A percentile compares a stretch with the other conserved stretches of the same genome.
Evolutionary conservation across 2,888 invertebrate species (phyloP).

Genomic region (Zaprionus obscuricornis): DNA sequence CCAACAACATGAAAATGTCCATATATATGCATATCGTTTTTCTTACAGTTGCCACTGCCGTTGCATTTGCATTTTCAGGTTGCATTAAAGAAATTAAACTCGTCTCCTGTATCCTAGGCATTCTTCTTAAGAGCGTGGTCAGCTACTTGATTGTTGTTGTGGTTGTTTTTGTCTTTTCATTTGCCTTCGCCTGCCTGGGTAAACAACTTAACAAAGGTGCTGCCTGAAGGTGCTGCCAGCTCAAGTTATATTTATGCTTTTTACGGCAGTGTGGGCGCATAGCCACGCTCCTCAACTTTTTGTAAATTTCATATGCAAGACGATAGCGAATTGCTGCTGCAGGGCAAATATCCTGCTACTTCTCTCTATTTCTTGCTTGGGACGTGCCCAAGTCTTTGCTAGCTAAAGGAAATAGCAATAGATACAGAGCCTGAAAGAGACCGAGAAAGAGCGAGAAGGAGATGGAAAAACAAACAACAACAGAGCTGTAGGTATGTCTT

Average conservation of each 20-base stretch:
- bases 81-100: constrained; percentile 74
- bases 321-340: constrained; percentile 63
- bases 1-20: constrained; percentile 21
- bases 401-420: constrained; percentile 12
- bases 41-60: constrained; percentile 14
- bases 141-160: constrained; percentile 21
- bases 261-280: constrained; percentile 36
- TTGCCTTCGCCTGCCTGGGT: constrained; percentile 36
- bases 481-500: constrained; percentile 4
- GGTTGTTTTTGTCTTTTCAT: not conserved
- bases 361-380: no score
- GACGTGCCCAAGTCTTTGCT: constrained; percentile 67
- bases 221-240: constrained; percentile 50
- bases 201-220: constrained; percentile 69
- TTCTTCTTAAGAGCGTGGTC: not conserved
- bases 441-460: not conserved
- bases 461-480: constrained; percentile 46
- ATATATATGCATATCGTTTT: not conserved
- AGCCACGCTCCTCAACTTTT: constrained; percentile 54
- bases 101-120: constrained; percentile 1
- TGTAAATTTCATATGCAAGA: constrained; percentile 69
- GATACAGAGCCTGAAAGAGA: not conserved
- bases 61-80: no score
- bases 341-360: constrained; percentile 68
- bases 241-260: constrained; percentile 67